Evolutionary conservation across 2,888 invertebrate species (phyloP).

Genomic region (Metellina segmentata): DNA sequence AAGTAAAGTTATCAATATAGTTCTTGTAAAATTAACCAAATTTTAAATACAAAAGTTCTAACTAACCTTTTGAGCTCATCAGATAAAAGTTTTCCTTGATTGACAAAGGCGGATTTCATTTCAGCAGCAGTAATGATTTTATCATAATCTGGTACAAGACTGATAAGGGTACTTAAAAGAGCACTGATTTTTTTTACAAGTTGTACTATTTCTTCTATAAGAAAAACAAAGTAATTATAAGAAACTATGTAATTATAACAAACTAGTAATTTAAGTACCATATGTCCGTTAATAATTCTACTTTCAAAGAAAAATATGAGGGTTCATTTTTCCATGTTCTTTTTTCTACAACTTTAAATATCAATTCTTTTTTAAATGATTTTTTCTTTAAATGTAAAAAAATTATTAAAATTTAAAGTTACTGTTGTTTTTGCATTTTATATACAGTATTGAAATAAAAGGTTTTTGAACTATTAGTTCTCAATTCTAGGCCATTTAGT

Average conservation of each 20-base stretch:
- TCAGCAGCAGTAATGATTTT: slow-evolving; percentile 17
- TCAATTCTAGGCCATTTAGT: no score
- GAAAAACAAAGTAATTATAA: not conserved
- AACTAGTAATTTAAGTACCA: not conserved
- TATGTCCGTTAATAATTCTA: no score
- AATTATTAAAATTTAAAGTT: no score
- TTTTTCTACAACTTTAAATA: no score
- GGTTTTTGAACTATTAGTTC: no score
- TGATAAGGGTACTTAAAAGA: not conserved
- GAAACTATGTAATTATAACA: not conserved
- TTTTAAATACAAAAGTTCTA: not conserved
- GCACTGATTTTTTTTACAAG: not conserved
- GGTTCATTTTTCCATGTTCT: no score
- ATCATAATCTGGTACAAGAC: not conserved
- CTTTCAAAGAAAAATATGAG: not conserved
- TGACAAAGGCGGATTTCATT: not conserved
- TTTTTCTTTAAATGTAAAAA: no score
- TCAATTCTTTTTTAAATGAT: no score
- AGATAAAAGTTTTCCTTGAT: slow-evolving; percentile 39
- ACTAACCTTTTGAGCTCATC: slow-evolving; percentile 39
- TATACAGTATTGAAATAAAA: no score
- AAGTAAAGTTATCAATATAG: not conserved
- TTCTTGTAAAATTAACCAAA: not conserved
- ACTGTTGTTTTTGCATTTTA: no score
- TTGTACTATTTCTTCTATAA: not conserved